Evolutionary conservation across 2,797 vertebrate species (phyloP), one percentile per base, ranked within the genome.

Genomic region (Rhinophrynus dorsalis): DNA sequence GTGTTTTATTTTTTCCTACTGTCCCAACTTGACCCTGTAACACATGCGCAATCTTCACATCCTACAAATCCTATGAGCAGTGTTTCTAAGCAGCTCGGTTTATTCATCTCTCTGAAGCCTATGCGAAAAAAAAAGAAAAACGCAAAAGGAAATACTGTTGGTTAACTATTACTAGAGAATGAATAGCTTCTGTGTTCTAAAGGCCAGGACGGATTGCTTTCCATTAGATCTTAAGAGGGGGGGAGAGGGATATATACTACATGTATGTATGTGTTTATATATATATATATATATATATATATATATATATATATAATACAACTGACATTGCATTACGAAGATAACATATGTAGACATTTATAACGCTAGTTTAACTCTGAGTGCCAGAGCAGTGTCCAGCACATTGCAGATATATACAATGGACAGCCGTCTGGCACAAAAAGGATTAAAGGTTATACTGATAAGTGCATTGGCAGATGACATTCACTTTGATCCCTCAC

Each of bases 11-110:
- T n/a, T n/a, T 47, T 66, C 55, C 61, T 27, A 33, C 35, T 72
- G 68, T 66, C 69, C 69, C 38, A 66, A 52, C 9, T 8, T 66
- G 69, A 73, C 69, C 69, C 26, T 44, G 20, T 10, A 27, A 66
- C 45, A 35, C 55, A 66, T 20, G 44, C 54, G 27, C 24, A 65
- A 58, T 48, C 45, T 44, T 33, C 24, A 54, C 33, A 66, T 52
- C 37, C 21, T 45, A 11, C 26, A 59, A 35, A 66, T 73, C 35
- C 55, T 52, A 57, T 26, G 33, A 66, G 32, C 47, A 42, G 45
- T 24, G 26, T 24, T 65, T 59, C 55, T 27, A 60, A 21, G 44
- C 54, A 52, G 57, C 21, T 30, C 56, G 42, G 44, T 17, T 18
- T 27, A 55, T 64, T 47, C 27, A 11, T 64, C 23, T 52, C 30